phyloP scores from a whole-genome alignment of 1,140 invertebrate genomes.

The Lepidurus apus region DNA sequence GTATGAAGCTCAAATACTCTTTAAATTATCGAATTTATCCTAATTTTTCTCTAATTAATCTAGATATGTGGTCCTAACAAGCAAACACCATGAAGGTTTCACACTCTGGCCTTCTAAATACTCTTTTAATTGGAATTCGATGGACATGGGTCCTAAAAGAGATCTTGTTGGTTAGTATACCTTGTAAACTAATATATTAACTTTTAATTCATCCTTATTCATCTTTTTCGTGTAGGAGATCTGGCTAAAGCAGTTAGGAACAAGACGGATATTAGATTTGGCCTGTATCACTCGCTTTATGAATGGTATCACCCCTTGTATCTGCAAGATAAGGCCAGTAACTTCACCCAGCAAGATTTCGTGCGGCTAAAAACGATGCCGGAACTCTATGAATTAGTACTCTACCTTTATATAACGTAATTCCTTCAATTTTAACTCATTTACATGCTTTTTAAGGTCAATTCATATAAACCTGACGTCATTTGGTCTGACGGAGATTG shows the following conservation, averaged over 20 bases:
- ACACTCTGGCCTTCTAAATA: conserved; percentile 80
- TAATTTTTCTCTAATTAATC: conserved; percentile 32
- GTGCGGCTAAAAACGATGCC: conserved; percentile 63
- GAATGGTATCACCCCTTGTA: conserved; percentile 90
- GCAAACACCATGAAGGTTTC: conserved; percentile 90
- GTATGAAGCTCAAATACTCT: conserved; percentile 44
- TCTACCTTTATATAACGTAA: neutral
- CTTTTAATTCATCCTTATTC: too few relatives aligned
- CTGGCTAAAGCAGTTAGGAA: conserved; percentile 61
- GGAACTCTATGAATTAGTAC: conserved; percentile 66
- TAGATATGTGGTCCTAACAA: conserved; percentile 82
- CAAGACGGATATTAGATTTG: conserved; percentile 63
- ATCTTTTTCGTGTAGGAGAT: conserved; percentile 52
- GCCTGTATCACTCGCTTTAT: conserved; percentile 81
- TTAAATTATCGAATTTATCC: too few relatives aligned
- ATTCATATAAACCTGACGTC: conserved; percentile 77
- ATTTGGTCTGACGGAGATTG: conserved; percentile 85
- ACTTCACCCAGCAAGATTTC: conserved; percentile 62
- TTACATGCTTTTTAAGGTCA: conserved; percentile 43
- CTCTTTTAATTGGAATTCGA: conserved; percentile 83
- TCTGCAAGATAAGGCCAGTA: conserved; percentile 61
- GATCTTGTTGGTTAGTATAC: conserved; percentile 63
- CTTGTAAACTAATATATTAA: too few relatives aligned
- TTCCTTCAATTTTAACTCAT: neutral
- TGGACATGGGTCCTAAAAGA: conserved; percentile 74